phyloP scores from a whole-genome alignment of 2,888 invertebrate genomes.

The Drosophila limbata region DNA sequence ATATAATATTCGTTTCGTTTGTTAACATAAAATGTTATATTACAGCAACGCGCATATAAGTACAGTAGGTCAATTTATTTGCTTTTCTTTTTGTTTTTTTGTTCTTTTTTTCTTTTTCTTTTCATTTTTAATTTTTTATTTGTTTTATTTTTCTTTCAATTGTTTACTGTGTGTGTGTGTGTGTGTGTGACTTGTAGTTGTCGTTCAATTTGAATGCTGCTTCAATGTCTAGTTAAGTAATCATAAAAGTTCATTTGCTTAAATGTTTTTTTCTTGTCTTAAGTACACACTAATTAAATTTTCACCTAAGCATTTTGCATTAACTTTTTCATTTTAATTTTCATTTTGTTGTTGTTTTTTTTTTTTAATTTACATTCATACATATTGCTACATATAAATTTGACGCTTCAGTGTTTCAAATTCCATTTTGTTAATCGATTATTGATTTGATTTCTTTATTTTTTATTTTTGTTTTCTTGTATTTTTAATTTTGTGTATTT shows the following conservation, averaged over 20 bases:
- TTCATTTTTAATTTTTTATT: conserved; percentile 33
- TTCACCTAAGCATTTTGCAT: conserved; percentile 79
- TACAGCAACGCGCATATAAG: conserved; percentile 78
- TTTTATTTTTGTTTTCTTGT: conserved; percentile 23
- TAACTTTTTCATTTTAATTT: conserved; percentile 59
- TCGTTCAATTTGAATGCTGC: conserved; percentile 54
- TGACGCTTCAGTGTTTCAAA: conserved; percentile 60
- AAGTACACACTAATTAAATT: conserved; percentile 81
- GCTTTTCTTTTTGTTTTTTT: conserved; percentile 27
- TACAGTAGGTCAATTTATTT: conserved; percentile 69
- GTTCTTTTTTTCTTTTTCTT: conserved; percentile 15
- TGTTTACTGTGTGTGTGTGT: conserved; percentile 26
- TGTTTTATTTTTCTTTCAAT: conserved; percentile 15
- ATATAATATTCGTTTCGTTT: conserved; percentile 44
- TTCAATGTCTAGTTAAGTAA: conserved; percentile 69
- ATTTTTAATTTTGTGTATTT: conserved; percentile 63
- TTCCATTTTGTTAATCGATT: conserved; percentile 34
- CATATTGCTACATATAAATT: conserved; percentile 73
- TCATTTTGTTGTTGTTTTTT: conserved; percentile 37
- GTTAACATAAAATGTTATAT: conserved; percentile 70
- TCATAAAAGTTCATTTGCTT: conserved; percentile 70
- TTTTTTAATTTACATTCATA: conserved; percentile 72
- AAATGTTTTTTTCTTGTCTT: conserved; percentile 56
- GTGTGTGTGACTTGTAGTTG: conserved; percentile 43
- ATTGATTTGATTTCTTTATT: conserved; percentile 7